Conservation (phyloP, 1,140 invertebrate species). For the Onthophagus taurus region DNA sequence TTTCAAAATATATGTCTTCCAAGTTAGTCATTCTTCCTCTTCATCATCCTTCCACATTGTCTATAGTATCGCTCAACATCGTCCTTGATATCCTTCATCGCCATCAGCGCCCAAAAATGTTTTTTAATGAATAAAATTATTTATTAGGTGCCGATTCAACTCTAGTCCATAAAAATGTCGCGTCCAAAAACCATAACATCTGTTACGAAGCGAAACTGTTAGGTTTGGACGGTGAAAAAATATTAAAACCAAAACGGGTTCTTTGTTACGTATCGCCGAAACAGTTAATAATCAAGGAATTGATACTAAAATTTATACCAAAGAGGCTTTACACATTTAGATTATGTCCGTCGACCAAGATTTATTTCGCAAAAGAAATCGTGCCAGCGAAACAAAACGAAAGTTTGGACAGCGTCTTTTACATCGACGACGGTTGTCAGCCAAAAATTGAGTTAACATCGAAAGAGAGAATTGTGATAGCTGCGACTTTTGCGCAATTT, state of each 20-base stretch:
- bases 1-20: no score
- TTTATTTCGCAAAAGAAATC: slow-evolving; percentile 52
- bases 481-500: slow-evolving; percentile 86
- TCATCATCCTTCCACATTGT: no score
- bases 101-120: no score
- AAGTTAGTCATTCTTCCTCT: no score
- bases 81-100: no score
- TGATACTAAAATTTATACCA: slow-evolving; percentile 84
- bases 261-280: slow-evolving; percentile 81
- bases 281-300: slow-evolving; percentile 86
- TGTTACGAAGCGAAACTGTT: slow-evolving; percentile 79
- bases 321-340: slow-evolving; percentile 87
- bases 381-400: slow-evolving; percentile 33
- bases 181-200: slow-evolving; percentile 71
- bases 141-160: slow-evolving; percentile 65
- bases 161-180: slow-evolving; percentile 78
- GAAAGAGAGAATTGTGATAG: slow-evolving; percentile 79
- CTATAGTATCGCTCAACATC: no score
- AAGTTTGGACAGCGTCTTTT: slow-evolving; percentile 51
- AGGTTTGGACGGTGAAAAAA: slow-evolving; percentile 52
- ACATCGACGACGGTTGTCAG: slow-evolving; percentile 85
- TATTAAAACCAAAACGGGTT: slow-evolving; percentile 73
- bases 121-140: slow-evolving; percentile 4
- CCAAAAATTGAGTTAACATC: slow-evolving; percentile 72
- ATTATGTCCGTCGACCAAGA: slow-evolving; percentile 82